phyloP scores from a whole-genome alignment of 2,113 vertebrate genomes.

The Merops nubicus region DNA sequence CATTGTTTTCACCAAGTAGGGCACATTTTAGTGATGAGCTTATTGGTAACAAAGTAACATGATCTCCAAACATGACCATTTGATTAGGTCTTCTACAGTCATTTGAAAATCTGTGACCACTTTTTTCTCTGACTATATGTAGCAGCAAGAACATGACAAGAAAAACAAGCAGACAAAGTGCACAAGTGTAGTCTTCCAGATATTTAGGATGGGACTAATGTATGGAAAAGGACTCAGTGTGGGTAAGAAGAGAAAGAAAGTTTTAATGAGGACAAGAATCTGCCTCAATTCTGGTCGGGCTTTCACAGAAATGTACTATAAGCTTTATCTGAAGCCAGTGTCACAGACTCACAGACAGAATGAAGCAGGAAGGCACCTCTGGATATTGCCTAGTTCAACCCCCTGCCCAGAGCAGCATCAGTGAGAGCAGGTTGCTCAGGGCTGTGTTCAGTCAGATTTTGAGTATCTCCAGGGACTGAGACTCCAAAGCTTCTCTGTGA shows the following conservation, averaged over 20 bases:
- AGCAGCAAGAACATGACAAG: background rate
- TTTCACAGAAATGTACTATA: background rate
- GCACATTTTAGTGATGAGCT: background rate
- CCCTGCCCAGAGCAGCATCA: fast-evolving
- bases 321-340: background rate
- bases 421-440: background rate
- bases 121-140: background rate
- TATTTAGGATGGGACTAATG: background rate
- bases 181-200: background rate
- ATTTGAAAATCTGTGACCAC: background rate
- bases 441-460: background rate
- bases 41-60: background rate
- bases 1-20: fast-evolving
- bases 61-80: background rate
- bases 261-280: background rate
- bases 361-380: background rate
- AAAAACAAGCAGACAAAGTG: background rate
- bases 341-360: background rate
- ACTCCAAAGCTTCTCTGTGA: background rate
- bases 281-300: background rate
- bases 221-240: background rate
- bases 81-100: background rate
- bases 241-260: background rate
- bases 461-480: background rate
- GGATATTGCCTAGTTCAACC: fast-evolving